phyloP scores from a whole-genome alignment of 2,113 vertebrate species.

The Bubo bubo region DNA sequence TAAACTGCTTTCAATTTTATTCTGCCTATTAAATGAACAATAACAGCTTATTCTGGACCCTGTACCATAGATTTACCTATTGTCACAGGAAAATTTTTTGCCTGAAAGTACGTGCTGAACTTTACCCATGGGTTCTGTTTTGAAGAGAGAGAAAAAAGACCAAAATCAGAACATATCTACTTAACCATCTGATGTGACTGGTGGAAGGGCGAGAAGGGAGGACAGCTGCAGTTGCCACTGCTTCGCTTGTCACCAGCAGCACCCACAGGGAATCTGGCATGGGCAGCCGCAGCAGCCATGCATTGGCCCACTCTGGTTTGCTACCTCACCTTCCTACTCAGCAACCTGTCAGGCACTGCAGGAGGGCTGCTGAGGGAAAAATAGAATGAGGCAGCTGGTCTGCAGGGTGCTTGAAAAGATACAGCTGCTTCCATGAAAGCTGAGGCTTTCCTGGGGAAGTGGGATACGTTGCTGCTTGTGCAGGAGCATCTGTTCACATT shows the following conservation, averaged over 20 bases:
- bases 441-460: neutral
- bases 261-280: neutral
- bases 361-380: neutral
- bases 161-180: neutral
- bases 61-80: neutral
- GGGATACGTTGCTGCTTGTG: fast-evolving
- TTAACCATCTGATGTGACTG: neutral
- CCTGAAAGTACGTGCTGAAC: neutral
- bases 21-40: neutral
- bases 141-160: neutral
- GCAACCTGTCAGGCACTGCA: neutral
- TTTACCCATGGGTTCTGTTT: neutral
- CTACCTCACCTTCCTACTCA: neutral
- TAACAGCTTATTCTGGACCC: neutral
- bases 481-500: neutral
- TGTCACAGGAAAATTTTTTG: neutral
- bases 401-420: neutral
- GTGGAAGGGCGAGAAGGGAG: neutral
- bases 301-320: neutral
- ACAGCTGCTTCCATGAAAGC: neutral
- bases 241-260: neutral
- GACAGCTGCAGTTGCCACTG: neutral
- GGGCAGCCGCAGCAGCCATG: neutral
- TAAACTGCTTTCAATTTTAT: neutral
- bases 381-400: neutral